These are phyloP conservation scores for Tetragonula carbonaria DNA, from an alignment of 2,888 invertebrate species.

Conservation along the genomic window DNA sequence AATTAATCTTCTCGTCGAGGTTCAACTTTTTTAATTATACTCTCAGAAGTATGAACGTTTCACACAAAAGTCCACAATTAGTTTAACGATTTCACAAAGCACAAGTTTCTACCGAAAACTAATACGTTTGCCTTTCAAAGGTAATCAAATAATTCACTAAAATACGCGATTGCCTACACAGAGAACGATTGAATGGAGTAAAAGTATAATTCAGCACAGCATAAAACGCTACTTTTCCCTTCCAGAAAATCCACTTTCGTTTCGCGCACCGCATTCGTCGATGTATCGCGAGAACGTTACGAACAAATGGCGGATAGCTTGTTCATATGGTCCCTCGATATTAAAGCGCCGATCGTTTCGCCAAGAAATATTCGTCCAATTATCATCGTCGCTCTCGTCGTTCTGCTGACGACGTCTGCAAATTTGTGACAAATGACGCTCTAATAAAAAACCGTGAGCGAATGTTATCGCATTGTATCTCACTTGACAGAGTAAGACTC, in stretches of 20 bases:
- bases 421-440: constrained; percentile 32
- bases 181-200: too few relatives aligned
- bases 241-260: background rate
- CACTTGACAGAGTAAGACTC: background rate
- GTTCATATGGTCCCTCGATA: background rate
- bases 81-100: too few relatives aligned
- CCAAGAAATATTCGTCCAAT: constrained; percentile 35
- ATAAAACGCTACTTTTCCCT: too few relatives aligned
- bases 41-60: too few relatives aligned
- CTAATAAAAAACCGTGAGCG: background rate
- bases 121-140: background rate
- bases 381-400: constrained; percentile 10
- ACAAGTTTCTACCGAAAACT: background rate
- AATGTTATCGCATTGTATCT: background rate
- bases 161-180: too few relatives aligned
- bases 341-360: background rate
- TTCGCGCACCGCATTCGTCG: background rate
- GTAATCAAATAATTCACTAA: background rate
- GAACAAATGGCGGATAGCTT: background rate
- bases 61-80: too few relatives aligned
- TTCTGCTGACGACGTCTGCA: background rate
- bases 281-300: background rate
- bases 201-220: too few relatives aligned
- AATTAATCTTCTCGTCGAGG: too few relatives aligned
- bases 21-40: too few relatives aligned